Conservation (phyloP, 2,888 invertebrate species). For the Phasia obesa region DNA sequence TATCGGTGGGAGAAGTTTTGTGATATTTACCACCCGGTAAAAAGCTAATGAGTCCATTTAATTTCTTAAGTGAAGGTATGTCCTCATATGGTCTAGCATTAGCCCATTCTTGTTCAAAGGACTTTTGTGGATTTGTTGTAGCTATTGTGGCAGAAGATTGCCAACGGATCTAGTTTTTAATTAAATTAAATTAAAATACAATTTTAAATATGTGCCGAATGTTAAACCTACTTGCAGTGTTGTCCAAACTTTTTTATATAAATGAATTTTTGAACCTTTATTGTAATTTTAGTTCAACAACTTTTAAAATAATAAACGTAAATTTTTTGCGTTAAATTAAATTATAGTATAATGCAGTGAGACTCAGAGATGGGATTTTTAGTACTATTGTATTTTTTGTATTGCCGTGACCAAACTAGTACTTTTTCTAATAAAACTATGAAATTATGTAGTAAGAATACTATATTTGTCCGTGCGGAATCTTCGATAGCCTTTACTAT, state of each 20-base stretch:
- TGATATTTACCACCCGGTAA: slow-evolving; percentile 78
- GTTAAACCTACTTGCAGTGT: neutral
- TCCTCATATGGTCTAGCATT: slow-evolving; percentile 75
- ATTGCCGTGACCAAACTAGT: too few species aligned
- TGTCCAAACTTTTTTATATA: neutral
- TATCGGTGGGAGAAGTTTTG: slow-evolving; percentile 70
- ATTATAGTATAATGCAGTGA: too few species aligned
- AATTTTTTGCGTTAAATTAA: too few species aligned
- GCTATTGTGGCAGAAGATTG: slow-evolving; percentile 79
- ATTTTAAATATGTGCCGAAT: neutral
- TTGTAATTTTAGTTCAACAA: too few species aligned
- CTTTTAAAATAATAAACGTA: too few species aligned
- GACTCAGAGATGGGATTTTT: too few species aligned
- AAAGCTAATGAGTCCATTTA: slow-evolving; percentile 68
- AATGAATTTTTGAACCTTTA: neutral
- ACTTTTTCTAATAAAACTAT: too few species aligned
- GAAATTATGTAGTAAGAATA: too few species aligned
- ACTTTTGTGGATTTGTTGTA: slow-evolving; percentile 82
- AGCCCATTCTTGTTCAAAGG: slow-evolving; percentile 83
- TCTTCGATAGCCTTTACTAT: too few species aligned
- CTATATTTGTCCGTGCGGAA: too few species aligned
- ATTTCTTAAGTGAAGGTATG: slow-evolving; percentile 73
- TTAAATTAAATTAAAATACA: neutral
- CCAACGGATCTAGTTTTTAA: slow-evolving; percentile 72
- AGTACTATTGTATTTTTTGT: too few species aligned